These are phyloP conservation scores for Sinonovacula constricta DNA, from an alignment of 1,140 invertebrate genomes.

Conservation along the genomic window DNA sequence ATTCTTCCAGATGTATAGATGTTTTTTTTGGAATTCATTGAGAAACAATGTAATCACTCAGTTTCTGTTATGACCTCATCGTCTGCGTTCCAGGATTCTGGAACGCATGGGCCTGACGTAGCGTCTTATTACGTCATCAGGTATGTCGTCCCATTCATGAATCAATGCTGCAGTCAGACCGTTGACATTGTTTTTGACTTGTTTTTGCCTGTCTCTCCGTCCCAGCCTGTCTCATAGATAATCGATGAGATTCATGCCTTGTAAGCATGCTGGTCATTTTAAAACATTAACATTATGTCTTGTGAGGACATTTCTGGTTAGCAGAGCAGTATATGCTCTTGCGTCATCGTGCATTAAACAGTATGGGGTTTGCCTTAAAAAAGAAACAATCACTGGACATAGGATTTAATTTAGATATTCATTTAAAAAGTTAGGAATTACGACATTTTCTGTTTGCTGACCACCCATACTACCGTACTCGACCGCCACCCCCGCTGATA, in stretches of 20 bases:
- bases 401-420: too few species aligned
- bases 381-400: too few species aligned
- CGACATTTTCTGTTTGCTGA: too few species aligned
- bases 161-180: neutral
- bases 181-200: neutral
- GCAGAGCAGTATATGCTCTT: neutral
- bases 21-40: too few species aligned
- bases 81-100: neutral
- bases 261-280: neutral
- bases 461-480: too few species aligned
- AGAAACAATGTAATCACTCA: too few species aligned
- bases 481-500: too few species aligned
- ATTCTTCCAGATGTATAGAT: too few species aligned
- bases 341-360: too few species aligned
- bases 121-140: neutral
- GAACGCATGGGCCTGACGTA: neutral
- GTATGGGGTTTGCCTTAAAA: too few species aligned
- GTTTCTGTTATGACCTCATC: neutral
- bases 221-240: neutral
- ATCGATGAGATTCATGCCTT: constrained; percentile 2
- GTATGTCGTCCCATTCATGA: neutral
- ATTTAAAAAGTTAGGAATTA: too few species aligned
- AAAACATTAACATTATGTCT: neutral
- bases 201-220: constrained; percentile 2
- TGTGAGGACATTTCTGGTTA: neutral